phyloP scores from a whole-genome alignment of 2,888 invertebrate genomes.

The Tanypteryx hageni region DNA sequence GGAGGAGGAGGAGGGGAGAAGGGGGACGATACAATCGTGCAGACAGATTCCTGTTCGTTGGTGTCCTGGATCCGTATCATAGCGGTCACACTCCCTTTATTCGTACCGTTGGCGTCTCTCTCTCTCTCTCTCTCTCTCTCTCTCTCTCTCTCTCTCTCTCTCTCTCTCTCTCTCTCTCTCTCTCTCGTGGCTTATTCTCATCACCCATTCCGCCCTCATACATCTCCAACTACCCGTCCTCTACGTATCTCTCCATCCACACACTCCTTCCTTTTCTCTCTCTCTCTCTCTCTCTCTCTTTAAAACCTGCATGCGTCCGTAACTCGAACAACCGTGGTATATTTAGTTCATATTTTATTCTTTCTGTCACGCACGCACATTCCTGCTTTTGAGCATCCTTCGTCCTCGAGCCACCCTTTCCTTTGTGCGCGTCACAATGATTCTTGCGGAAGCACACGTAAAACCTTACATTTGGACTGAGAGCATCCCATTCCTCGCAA shows the following conservation, averaged over 20 bases:
- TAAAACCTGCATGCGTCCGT: background rate
- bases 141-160: background rate
- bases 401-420: no score
- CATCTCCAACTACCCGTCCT: background rate
- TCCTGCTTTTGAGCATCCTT: no score
- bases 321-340: background rate
- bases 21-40: background rate
- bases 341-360: background rate
- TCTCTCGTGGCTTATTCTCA: background rate
- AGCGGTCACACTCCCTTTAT: conserved; percentile 5
- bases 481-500: no score
- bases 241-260: background rate
- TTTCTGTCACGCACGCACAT: no score
- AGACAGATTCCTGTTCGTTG: background rate
- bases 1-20: no score
- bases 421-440: background rate
- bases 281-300: background rate
- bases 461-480: no score
- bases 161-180: background rate
- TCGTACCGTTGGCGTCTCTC: no score
- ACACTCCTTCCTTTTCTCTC: background rate
- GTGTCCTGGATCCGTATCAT: background rate
- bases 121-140: background rate
- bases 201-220: background rate
- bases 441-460: no score